Percentiles rank a stretch among this genome's conserved stretches.
Evolutionary conservation across 2,797 vertebrate genomes (phyloP).

Genomic region (Petrocephalus schoutedeni): DNA sequence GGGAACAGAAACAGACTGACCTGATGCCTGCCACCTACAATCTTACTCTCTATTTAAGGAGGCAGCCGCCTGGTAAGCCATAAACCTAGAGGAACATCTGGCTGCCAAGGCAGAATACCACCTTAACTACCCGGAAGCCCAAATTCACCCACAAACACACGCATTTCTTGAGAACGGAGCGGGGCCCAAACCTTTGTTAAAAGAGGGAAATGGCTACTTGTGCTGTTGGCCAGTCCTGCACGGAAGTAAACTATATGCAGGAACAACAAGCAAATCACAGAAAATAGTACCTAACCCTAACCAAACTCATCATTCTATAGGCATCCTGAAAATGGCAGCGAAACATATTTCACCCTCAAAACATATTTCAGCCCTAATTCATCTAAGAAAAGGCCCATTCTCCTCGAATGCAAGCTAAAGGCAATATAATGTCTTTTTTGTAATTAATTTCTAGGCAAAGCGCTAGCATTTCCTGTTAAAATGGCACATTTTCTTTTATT

Average conservation of each 20-base stretch:
- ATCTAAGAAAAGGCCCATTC: background rate
- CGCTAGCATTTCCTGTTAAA: background rate
- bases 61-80: background rate
- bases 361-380: no score
- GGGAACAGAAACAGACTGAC: background rate
- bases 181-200: background rate
- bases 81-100: background rate
- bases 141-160: constrained; percentile 13
- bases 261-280: background rate
- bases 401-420: background rate
- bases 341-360: background rate
- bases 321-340: background rate
- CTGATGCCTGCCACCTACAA: background rate
- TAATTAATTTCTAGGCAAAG: background rate
- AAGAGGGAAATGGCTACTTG: background rate
- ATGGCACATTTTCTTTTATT: background rate
- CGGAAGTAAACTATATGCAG: background rate
- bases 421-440: background rate
- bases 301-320: background rate
- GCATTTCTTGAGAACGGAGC: background rate
- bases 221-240: background rate
- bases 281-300: background rate
- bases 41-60: background rate
- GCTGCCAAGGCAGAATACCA: background rate
- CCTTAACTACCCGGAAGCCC: background rate